Conservation (phyloP, 2,113 vertebrate species). For the Atrichornis clamosus region DNA sequence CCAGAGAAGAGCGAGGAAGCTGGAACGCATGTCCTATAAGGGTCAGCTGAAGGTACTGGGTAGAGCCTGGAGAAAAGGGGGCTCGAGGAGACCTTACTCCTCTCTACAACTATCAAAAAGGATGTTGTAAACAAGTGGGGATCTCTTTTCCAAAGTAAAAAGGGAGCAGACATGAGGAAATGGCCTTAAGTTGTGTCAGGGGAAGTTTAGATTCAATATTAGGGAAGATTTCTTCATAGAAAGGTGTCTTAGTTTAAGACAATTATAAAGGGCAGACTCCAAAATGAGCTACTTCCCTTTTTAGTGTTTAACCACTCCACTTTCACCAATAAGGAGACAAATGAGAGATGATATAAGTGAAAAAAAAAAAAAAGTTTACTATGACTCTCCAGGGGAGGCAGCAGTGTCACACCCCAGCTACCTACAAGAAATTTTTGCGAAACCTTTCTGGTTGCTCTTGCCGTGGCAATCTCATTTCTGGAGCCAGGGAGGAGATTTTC, state of each 20-base stretch:
- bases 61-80: background rate
- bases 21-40: background rate
- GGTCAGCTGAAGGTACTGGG: background rate
- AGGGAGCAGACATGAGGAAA: background rate
- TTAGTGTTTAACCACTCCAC: too few relatives aligned
- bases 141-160: background rate
- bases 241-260: background rate
- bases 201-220: background rate
- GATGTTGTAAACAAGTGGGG: background rate
- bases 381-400: accelerated
- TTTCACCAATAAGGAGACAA: background rate
- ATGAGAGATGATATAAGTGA: background rate
- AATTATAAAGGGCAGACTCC: background rate
- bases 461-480: background rate
- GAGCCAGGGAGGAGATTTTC: background rate
- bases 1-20: background rate
- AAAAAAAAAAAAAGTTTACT: background rate
- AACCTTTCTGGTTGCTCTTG: background rate
- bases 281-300: background rate
- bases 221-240: background rate
- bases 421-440: accelerated
- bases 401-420: accelerated
- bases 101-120: background rate
- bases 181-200: background rate
- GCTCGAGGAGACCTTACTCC: background rate